These are phyloP conservation scores for Cephalotes varians DNA, from an alignment of 2,888 invertebrate genomes.

Conservation along the genomic window DNA sequence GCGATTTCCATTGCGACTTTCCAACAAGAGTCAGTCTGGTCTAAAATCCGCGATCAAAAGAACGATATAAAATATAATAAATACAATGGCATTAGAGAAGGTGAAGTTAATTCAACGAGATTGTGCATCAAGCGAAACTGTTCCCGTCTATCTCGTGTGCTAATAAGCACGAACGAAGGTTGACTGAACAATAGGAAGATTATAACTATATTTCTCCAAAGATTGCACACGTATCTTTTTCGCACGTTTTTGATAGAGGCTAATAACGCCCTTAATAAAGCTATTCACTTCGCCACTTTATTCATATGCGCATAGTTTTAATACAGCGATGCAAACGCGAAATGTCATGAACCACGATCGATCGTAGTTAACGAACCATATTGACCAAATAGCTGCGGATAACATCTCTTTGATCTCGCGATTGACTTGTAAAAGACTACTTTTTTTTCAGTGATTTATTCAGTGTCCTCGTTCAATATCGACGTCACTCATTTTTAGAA, in stretches of 20 bases:
- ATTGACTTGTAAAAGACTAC: conserved; percentile 7
- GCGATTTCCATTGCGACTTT: conserved; percentile 46
- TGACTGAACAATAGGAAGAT: conserved; percentile 43
- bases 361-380: conserved; percentile 13
- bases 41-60: conserved; percentile 36
- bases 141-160: conserved; percentile 23
- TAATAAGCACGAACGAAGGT: conserved; percentile 44
- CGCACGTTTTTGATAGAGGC: conserved; percentile 17
- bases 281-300: conserved; percentile 4
- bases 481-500: background rate
- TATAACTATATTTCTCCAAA: conserved; percentile 8
- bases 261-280: conserved; percentile 27
- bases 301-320: conserved; percentile 1
- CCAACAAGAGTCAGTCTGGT: conserved; percentile 12
- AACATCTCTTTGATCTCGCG: conserved; percentile 26
- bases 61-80: conserved; percentile 43
- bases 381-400: conserved; percentile 12
- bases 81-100: conserved; percentile 30
- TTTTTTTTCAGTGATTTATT: too few species aligned
- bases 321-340: conserved; percentile 9
- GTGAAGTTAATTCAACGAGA: conserved; percentile 44
- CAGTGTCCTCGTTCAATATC: background rate
- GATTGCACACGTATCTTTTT: conserved; percentile 8
- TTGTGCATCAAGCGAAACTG: conserved; percentile 34
- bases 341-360: conserved; percentile 26